Percentiles rank a stretch among this genome's conserved stretches.
These are phyloP conservation scores for Hipposideros armiger DNA, from an alignment of 2,113 vertebrate species.

Conservation along the genomic window DNA sequence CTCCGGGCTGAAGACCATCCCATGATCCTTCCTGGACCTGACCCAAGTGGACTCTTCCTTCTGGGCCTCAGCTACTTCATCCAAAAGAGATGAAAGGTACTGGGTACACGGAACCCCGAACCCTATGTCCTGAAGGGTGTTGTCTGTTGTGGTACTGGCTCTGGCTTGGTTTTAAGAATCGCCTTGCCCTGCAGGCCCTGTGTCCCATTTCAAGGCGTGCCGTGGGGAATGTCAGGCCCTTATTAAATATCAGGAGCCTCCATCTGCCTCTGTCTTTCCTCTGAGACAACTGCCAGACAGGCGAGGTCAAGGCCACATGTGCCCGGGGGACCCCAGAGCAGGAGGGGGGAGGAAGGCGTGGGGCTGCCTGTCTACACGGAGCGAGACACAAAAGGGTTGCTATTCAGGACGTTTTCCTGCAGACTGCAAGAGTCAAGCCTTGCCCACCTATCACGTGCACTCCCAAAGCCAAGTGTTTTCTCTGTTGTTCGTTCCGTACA, in stretches of 20 bases:
- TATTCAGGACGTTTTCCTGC: slow-evolving; percentile 51
- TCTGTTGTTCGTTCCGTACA: slow-evolving; percentile 63
- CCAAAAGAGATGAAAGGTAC: no score
- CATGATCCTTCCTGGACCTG: not conserved
- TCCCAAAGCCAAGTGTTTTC: not conserved
- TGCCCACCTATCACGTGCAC: not conserved
- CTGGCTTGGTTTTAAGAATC: not conserved
- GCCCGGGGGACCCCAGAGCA: slow-evolving; percentile 52
- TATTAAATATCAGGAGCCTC: slow-evolving; percentile 68
- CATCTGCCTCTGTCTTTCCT: slow-evolving; percentile 78
- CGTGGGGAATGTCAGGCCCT: not conserved
- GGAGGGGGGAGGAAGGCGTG: not conserved
- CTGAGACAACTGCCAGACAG: slow-evolving; percentile 60
- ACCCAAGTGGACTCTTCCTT: fast-evolving
- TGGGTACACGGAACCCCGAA: fast-evolving
- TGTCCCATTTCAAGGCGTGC: slow-evolving; percentile 30
- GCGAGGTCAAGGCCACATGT: slow-evolving; percentile 75
- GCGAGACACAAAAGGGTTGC: slow-evolving; percentile 66
- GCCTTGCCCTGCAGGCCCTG: not conserved
- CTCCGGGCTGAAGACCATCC: fast-evolving
- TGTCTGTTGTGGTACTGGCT: not conserved
- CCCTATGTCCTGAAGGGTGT: fast-evolving
- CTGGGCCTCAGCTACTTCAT: no score
- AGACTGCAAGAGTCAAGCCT: slow-evolving; percentile 4
- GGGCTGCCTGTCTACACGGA: not conserved